Conservation (phyloP, 2,797 vertebrate genomes). For the Neomorphus geoffroyi region DNA sequence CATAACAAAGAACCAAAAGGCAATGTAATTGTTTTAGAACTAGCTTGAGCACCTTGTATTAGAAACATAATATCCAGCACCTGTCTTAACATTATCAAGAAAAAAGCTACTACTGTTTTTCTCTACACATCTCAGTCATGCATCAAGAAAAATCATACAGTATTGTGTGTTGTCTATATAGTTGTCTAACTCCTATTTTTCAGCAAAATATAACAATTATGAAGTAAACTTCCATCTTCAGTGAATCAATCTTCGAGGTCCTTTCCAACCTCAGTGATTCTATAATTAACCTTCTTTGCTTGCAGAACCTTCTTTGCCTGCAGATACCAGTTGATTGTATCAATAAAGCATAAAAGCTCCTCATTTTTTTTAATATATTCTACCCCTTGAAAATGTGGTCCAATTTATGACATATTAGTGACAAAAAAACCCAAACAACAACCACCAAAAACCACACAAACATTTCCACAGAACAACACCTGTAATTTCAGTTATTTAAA, state of each 20-base stretch:
- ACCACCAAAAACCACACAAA: too few species aligned
- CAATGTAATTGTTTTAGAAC: background rate
- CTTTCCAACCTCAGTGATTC: too few species aligned
- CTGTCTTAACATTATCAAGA: background rate
- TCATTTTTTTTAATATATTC: background rate
- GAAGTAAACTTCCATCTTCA: background rate
- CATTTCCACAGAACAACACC: background rate
- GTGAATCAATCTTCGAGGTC: too few species aligned
- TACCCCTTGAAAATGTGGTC: background rate
- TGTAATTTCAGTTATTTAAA: background rate
- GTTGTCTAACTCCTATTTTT: background rate
- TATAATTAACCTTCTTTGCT: background rate
- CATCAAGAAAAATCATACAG: background rate
- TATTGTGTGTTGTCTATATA: too few species aligned
- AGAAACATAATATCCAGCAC: background rate
- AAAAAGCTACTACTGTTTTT: background rate
- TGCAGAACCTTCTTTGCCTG: background rate
- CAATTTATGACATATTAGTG: rapidly evolving
- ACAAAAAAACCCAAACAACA: background rate
- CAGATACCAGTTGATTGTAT: background rate
- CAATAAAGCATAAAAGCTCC: background rate
- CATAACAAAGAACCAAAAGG: background rate
- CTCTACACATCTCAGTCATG: background rate
- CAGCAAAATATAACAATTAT: background rate
- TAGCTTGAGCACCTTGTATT: background rate